phyloP scores from a whole-genome alignment of 1,140 invertebrate species.

The Ooceraea biroi region DNA sequence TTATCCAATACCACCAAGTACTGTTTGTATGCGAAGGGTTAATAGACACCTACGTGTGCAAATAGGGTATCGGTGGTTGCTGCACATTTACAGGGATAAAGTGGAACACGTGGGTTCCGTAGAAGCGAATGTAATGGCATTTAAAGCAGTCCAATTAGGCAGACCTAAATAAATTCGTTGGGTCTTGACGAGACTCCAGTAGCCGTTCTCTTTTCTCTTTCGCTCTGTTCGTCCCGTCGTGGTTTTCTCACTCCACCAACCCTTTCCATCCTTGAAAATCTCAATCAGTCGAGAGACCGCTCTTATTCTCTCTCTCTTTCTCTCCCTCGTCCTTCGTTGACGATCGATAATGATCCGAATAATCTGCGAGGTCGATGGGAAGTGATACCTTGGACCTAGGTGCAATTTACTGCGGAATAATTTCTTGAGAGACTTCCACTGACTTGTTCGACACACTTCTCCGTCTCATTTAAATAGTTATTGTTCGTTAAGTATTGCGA shows the following conservation, averaged over 20 bases:
- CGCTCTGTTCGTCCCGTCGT: not conserved
- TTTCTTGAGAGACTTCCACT: not conserved
- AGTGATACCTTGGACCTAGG: not conserved
- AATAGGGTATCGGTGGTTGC: slow-evolving; percentile 29
- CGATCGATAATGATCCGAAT: slow-evolving; percentile 17
- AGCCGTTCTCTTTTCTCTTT: not conserved
- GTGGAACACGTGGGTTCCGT: slow-evolving; percentile 2
- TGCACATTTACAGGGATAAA: slow-evolving; percentile 12
- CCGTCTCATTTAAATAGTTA: not conserved
- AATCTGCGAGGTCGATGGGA: not conserved
- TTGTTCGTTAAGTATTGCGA: not conserved
- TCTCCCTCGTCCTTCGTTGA: not conserved
- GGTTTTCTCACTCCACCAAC: slow-evolving; percentile 22
- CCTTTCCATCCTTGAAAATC: slow-evolving; percentile 9
- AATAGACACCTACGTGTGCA: not conserved
- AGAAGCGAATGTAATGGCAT: slow-evolving; percentile 50
- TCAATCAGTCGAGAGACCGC: not conserved
- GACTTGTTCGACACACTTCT: not conserved
- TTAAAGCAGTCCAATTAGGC: slow-evolving; percentile 71
- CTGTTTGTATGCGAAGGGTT: not conserved
- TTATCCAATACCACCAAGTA: not conserved
- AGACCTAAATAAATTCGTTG: slow-evolving; percentile 73
- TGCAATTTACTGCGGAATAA: slow-evolving; percentile 24
- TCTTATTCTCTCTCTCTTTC: too few species aligned
- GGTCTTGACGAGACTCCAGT: slow-evolving; percentile 46